These are phyloP conservation scores for Drosophila carrolli DNA, from an alignment of 1,140 invertebrate species.

Conservation along the genomic window DNA sequence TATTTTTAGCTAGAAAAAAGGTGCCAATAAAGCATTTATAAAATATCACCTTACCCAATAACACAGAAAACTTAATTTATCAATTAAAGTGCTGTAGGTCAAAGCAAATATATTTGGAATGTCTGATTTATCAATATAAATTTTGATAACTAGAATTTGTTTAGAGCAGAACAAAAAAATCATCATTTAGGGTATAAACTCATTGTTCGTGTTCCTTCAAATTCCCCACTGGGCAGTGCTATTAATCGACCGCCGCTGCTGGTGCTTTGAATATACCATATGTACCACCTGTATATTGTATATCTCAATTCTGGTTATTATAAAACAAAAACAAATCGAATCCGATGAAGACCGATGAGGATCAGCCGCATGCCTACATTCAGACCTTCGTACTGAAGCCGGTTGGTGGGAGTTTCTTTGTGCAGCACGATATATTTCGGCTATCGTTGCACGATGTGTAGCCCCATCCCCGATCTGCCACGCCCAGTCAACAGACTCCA, in stretches of 20 bases:
- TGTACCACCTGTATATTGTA: constrained; percentile 7
- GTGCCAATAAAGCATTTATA: too few species aligned
- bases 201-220: background rate
- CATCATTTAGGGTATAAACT: background rate
- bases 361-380: constrained; percentile 95
- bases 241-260: constrained; percentile 16
- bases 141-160: too few species aligned
- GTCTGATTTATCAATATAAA: too few species aligned
- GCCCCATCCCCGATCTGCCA: constrained; percentile 28
- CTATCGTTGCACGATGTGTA: constrained; percentile 92
- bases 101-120: too few species aligned
- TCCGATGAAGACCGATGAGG: constrained; percentile 91
- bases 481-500: constrained; percentile 25
- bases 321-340: constrained; percentile 10
- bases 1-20: too few species aligned
- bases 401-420: constrained; percentile 93
- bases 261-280: background rate
- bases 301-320: constrained; percentile 21
- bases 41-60: too few species aligned
- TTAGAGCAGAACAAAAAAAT: too few species aligned
- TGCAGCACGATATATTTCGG: constrained; percentile 96
- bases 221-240: constrained; percentile 7
- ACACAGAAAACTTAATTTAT: too few species aligned
- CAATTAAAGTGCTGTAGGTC: too few species aligned
- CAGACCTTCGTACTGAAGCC: constrained; percentile 96